A percentile compares a stretch with the other conserved stretches of the same genome.
Conservation (phyloP, 2,113 vertebrate species). For the Nannospalax galili region DNA sequence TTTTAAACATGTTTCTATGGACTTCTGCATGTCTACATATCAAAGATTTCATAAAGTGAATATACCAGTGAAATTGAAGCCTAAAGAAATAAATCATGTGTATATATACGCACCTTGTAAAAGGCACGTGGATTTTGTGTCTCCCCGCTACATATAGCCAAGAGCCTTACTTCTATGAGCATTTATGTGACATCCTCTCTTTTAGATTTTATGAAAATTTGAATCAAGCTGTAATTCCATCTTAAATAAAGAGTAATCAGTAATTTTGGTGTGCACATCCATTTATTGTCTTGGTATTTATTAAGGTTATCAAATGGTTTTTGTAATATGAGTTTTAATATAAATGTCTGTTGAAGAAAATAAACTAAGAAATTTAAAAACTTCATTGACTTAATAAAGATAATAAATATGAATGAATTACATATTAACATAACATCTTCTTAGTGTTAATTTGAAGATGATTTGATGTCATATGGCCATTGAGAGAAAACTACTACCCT, state of each 20-base stretch:
- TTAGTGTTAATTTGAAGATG: neutral
- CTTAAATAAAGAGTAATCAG: neutral
- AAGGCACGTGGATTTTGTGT: too few relatives aligned
- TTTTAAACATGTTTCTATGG: too few relatives aligned
- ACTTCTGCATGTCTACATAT: neutral
- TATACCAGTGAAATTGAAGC: neutral
- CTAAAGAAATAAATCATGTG: neutral
- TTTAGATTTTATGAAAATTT: neutral
- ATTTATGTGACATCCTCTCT: neutral
- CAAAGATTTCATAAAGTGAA: neutral
- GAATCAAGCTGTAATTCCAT: neutral
- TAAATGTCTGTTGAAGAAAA: neutral
- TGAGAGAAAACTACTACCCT: neutral
- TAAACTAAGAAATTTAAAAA: neutral
- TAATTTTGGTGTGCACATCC: neutral
- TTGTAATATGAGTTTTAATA: too few relatives aligned
- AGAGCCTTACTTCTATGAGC: neutral
- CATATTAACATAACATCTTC: neutral
- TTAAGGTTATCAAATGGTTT: neutral
- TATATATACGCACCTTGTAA: neutral
- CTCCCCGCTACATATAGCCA: too few relatives aligned
- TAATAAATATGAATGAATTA: neutral
- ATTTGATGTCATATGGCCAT: neutral
- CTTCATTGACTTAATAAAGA: neutral
- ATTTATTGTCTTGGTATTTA: neutral